Conservation (phyloP, 1,140 invertebrate genomes). For the Trialeurodes vaporariorum region DNA sequence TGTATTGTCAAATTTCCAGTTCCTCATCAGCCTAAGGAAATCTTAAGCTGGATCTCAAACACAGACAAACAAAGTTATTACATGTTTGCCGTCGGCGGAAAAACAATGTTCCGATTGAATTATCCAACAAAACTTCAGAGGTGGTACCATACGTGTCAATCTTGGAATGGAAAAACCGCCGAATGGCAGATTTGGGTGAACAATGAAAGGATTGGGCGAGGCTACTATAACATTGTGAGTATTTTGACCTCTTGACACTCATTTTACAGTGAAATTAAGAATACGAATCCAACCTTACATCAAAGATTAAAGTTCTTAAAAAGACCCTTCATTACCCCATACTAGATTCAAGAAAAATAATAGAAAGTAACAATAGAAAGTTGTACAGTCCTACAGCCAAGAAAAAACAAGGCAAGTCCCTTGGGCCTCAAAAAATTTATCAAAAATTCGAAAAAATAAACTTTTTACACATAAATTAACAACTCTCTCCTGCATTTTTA, state of each 20-base stretch:
- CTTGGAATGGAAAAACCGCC: constrained; percentile 72
- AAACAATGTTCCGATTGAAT: constrained; percentile 67
- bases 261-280: no score
- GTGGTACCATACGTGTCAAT: constrained; percentile 75
- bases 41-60: constrained; percentile 65
- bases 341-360: no score
- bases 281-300: no score
- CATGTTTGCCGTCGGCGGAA: constrained; percentile 62
- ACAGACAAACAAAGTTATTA: constrained; percentile 63
- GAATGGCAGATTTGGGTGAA: constrained; percentile 82
- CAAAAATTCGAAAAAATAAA: no score
- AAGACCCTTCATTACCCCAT: no score
- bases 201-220: constrained; percentile 63
- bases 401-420: no score
- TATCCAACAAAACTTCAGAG: constrained; percentile 63
- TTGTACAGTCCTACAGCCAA: background rate
- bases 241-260: constrained; percentile 9
- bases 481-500: no score
- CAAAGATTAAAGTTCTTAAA: no score
- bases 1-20: no score
- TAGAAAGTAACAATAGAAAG: background rate
- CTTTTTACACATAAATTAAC: no score
- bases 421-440: no score
- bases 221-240: constrained; percentile 70
- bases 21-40: constrained; percentile 51